These are phyloP conservation scores for Epizoanthus scotinus DNA, from an alignment of 92 coral and sea anemone genomes.

Conservation along the genomic window DNA sequence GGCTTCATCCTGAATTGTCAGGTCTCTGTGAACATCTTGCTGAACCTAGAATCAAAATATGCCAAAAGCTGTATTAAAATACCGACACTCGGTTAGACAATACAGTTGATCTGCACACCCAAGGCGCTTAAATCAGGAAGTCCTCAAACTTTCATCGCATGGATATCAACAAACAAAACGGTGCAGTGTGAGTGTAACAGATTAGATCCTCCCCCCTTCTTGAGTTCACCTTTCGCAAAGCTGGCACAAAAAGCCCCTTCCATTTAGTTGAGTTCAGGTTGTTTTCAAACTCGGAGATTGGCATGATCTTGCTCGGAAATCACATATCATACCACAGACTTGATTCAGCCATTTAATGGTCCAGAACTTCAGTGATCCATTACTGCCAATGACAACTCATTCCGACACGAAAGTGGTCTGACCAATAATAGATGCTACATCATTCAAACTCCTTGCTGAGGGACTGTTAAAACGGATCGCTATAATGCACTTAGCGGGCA, in stretches of 20 bases:
- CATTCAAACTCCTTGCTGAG: constrained; percentile 2
- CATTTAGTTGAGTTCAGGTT: constrained; percentile 81
- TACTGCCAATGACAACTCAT: constrained; percentile 31
- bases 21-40: constrained; percentile 87
- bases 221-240: constrained; percentile 86
- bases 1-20: constrained; percentile 90
- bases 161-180: constrained; percentile 37
- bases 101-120: neutral
- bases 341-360: constrained; percentile 45
- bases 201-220: constrained; percentile 58
- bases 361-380: constrained; percentile 37
- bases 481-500: neutral
- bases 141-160: constrained; percentile 19
- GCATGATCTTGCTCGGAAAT: constrained; percentile 72
- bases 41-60: constrained; percentile 78
- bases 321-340: constrained; percentile 71
- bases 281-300: constrained; percentile 88
- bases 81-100: constrained; percentile 4
- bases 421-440: constrained; percentile 10
- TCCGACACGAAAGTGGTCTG: constrained; percentile 26
- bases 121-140: constrained; percentile 1
- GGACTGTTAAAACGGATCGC: no score
- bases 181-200: constrained; percentile 50
- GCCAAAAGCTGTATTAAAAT: constrained; percentile 16
- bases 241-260: constrained; percentile 87